These are phyloP conservation scores for Nothura maculosa DNA, from an alignment of 2,797 vertebrate species.

Conservation along the genomic window DNA sequence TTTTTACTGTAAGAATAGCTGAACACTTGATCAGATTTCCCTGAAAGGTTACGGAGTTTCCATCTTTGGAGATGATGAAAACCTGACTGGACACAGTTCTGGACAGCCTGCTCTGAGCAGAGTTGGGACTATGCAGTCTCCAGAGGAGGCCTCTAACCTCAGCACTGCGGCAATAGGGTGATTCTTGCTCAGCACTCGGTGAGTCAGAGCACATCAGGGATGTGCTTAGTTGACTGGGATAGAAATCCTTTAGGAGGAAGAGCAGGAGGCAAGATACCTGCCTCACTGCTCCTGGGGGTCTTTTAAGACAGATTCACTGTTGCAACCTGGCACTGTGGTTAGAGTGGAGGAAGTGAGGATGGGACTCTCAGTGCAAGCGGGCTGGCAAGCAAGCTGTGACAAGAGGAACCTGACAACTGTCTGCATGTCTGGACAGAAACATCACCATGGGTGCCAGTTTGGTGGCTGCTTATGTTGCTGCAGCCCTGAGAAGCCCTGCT, in stretches of 20 bases:
- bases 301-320: background rate
- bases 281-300: background rate
- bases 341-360: background rate
- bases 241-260: background rate
- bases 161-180: background rate
- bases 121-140: background rate
- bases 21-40: background rate
- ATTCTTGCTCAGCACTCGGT: background rate
- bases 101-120: background rate
- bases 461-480: background rate
- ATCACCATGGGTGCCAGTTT: background rate
- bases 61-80: background rate
- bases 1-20: background rate
- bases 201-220: background rate
- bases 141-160: background rate
- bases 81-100: background rate
- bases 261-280: background rate
- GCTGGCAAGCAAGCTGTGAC: background rate
- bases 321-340: background rate
- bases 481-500: background rate
- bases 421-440: background rate
- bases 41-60: background rate
- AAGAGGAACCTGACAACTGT: background rate
- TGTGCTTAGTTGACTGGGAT: background rate
- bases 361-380: background rate